These are phyloP conservation scores for Nephrotoma appendiculata DNA, from an alignment of 2,888 invertebrate genomes.

Conservation along the genomic window DNA sequence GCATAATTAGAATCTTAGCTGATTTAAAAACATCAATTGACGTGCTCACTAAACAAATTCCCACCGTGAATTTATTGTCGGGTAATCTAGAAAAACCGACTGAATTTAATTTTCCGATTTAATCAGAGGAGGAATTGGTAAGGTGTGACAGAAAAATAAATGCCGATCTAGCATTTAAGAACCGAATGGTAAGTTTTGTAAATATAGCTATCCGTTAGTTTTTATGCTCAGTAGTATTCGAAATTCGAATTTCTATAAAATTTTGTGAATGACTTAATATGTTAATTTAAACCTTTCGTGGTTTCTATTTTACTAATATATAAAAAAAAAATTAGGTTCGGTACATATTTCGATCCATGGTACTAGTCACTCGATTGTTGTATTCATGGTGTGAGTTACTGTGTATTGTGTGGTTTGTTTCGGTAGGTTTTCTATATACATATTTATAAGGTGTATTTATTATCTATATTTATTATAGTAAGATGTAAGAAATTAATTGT, in stretches of 20 bases:
- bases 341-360: no score
- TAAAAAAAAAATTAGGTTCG: no score
- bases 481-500: no score
- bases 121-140: not conserved
- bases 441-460: no score
- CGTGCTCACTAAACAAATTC: not conserved
- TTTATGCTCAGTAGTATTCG: not conserved
- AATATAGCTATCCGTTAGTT: not conserved
- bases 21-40: not conserved
- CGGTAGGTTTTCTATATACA: no score
- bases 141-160: not conserved
- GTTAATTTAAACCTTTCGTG: no score
- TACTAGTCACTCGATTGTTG: no score
- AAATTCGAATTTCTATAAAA: no score
- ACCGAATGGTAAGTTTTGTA: not conserved
- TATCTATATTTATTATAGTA: no score
- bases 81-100: not conserved
- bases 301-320: no score
- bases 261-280: not conserved
- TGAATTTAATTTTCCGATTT: not conserved
- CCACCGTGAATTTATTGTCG: not conserved
- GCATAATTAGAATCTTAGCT: not conserved
- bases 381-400: no score
- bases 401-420: no score
- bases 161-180: not conserved